Percentiles rank a stretch among this genome's conserved stretches.
Conservation (phyloP, 2,113 vertebrate species). For the Romanogobio albipinnatus region DNA sequence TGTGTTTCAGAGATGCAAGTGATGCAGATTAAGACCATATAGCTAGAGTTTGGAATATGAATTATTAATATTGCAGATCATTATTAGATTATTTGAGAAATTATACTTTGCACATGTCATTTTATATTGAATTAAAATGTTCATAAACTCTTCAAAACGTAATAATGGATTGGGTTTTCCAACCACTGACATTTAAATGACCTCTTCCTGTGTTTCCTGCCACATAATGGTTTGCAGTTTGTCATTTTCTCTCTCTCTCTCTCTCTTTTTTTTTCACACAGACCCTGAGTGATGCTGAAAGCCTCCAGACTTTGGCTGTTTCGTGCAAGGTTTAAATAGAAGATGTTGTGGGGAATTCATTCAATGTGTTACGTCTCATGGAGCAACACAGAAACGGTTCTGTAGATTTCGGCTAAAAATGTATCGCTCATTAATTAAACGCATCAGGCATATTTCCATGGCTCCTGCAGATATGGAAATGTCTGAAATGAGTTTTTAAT, state of each 20-base stretch:
- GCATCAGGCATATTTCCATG: not conserved
- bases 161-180: constrained; percentile 60
- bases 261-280: not conserved
- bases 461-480: constrained; percentile 39
- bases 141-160: constrained; percentile 55
- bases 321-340: not conserved
- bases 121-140: constrained; percentile 62
- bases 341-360: not conserved
- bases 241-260: constrained; percentile 53
- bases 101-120: constrained; percentile 52
- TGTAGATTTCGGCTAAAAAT: constrained; percentile 20
- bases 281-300: constrained; percentile 28
- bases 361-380: not conserved
- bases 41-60: not conserved
- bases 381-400: not conserved
- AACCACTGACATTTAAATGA: constrained; percentile 55
- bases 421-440: constrained; percentile 39
- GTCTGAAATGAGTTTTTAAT: constrained; percentile 39
- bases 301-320: constrained; percentile 6
- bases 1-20: not conserved
- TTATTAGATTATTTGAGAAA: constrained; percentile 34
- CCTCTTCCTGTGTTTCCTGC: constrained; percentile 54
- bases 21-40: not conserved
- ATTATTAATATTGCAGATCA: not conserved
- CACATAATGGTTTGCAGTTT: constrained; percentile 63